These are phyloP conservation scores for Chrysochloris asiatica DNA, from an alignment of 2,113 vertebrate genomes.

Conservation along the genomic window DNA sequence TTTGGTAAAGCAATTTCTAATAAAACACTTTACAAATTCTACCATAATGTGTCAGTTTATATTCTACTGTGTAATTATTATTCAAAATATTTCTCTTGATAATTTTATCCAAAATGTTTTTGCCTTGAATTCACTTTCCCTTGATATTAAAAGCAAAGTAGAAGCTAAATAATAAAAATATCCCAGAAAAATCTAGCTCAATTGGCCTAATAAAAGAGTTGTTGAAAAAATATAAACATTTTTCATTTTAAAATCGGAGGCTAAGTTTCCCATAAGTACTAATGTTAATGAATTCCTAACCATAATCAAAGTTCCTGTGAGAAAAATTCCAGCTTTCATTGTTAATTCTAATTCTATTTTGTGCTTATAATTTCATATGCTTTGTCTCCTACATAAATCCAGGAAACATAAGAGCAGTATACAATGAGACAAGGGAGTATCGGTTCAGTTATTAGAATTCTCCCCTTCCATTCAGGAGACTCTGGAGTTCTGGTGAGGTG, in stretches of 20 bases:
- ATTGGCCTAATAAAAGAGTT: background rate
- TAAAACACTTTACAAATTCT: constrained; percentile 33
- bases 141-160: constrained; percentile 62
- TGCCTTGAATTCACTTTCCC: constrained; percentile 14
- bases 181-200: no score
- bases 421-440: no score
- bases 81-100: constrained; percentile 15
- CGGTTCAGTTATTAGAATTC: no score
- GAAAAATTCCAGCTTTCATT: no score
- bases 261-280: background rate
- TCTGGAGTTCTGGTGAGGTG: no score
- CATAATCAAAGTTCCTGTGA: no score
- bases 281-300: constrained; percentile 48
- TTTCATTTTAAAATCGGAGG: constrained; percentile 12
- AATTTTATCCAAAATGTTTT: constrained; percentile 63
- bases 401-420: no score
- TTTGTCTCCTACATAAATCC: no score
- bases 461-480: no score
- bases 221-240: background rate
- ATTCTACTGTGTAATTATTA: constrained; percentile 43
- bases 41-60: constrained; percentile 5
- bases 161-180: constrained; percentile 33
- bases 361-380: no score
- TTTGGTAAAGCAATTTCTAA: background rate
- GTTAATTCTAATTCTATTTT: no score